Base-by-base conservation (phyloP, 2,113 vertebrate species). In the Varanus salvator region DNA sequence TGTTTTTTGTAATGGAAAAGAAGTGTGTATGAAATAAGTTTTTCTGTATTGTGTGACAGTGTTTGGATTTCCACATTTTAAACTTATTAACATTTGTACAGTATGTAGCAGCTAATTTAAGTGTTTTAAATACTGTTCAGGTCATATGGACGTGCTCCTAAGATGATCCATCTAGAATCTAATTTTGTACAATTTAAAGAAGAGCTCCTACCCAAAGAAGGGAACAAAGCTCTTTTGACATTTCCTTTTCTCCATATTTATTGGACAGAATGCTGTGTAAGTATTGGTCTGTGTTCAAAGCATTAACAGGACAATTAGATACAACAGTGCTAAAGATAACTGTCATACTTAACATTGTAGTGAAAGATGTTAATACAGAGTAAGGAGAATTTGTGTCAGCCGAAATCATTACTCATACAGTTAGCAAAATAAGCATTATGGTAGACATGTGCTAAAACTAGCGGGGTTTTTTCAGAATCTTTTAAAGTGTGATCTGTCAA, bases 131-230 rank as follows among this genome's bases (percentile, higher is more conserved):
- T 85, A 90, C 38, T 92, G 34, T 76, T 8, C 90, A 99, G 99
- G 97, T 99, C 99, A 12, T 99, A 99, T 0, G 99, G 99, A 82
- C 98, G 99, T 19, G 98, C 99, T 90, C 99, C 99, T 0, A 99
- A 99, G 97, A 99, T 99, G 99, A 99, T 99, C 95, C 98, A 99
- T 94, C 97, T 99, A n/a, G 99, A 99, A 94, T 99, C 99, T 84
- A 99, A 99, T 96, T 99, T 99, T 91, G 98, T 99, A 90, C 99
- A 99, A 92, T 99, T 99, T 96, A 99, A 99, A 96, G 99, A 99
- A 96, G 99, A 99, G 74, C 97, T 99, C 29, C 97, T 99, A 89
- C 99, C 99, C 52, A 99, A 98, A 96, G 99, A 99, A 69, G 98
- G 99, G 44, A 99, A 99, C 97, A 99, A 98, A 92, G 99, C 99